Evolutionary conservation across 2,888 invertebrate species (phyloP).

Genomic region (Salticus scenicus): DNA sequence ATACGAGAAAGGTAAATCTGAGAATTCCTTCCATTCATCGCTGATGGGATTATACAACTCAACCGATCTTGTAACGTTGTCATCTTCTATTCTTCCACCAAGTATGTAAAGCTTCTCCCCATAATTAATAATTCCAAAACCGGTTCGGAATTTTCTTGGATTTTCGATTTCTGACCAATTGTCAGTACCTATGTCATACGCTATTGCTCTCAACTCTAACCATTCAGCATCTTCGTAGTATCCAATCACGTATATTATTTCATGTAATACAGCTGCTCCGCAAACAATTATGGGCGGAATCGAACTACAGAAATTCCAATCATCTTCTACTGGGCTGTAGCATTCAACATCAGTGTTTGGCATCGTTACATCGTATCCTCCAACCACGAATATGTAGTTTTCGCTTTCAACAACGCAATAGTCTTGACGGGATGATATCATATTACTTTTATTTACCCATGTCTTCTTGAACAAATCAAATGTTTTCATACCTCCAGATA

Average conservation of each 20-base stretch:
- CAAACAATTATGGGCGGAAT: background rate
- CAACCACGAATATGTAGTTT: background rate
- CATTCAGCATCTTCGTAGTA: background rate
- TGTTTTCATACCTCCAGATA: background rate
- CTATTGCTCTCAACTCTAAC: background rate
- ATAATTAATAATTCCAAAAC: background rate
- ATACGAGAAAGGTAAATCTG: background rate
- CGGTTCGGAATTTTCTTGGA: background rate
- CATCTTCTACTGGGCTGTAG: background rate
- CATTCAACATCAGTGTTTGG: background rate
- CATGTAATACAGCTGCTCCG: background rate
- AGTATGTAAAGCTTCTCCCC: background rate
- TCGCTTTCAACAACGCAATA: background rate
- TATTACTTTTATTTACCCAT: background rate
- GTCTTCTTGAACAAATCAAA: background rate
- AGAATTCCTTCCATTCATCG: background rate
- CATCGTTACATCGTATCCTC: background rate
- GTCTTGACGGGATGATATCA: background rate
- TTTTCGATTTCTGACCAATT: background rate
- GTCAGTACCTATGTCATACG: background rate
- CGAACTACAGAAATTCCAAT: background rate
- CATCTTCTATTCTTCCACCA: background rate
- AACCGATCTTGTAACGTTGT: background rate
- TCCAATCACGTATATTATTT: background rate
- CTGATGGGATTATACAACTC: background rate